Percentiles rank a stretch among this genome's conserved stretches.
Conservation (phyloP, 2,797 vertebrate species). For the Basileuterus tristriatus region DNA sequence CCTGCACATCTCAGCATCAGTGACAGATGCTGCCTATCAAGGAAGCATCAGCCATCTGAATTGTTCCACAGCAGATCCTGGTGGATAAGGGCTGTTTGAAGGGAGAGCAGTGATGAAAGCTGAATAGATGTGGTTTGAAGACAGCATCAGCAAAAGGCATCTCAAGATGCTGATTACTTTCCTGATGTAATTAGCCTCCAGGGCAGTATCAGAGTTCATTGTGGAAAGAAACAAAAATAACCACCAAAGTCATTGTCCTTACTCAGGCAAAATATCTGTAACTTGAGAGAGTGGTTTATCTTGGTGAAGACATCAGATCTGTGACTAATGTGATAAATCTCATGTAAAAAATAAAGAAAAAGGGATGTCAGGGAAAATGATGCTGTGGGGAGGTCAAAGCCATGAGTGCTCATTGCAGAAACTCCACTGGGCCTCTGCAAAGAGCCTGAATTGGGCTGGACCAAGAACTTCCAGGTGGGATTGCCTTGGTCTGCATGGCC, state of each 20-base stretch:
- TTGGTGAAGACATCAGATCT: neutral
- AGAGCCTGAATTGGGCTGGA: neutral
- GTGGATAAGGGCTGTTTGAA: neutral
- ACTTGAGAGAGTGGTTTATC: neutral
- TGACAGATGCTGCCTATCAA: neutral
- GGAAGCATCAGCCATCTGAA: neutral
- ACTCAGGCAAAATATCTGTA: neutral
- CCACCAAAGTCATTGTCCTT: neutral
- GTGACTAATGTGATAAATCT: neutral
- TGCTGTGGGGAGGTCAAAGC: neutral
- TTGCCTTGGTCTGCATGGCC: neutral
- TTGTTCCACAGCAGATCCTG: neutral
- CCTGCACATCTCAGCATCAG: neutral
- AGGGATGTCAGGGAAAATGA: neutral
- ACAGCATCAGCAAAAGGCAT: neutral
- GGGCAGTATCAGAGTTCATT: neutral
- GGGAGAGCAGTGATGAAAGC: neutral
- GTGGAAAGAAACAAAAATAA: slow-evolving; percentile 20
- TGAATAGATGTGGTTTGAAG: neutral
- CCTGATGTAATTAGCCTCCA: neutral
- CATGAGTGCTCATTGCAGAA: neutral
- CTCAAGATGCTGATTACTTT: neutral
- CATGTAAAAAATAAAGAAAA: neutral
- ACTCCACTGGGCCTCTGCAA: neutral
- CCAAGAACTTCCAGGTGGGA: neutral